Evolutionary conservation across 2,797 vertebrate species (phyloP).

Genomic region (Oreochromis mossambicus): DNA sequence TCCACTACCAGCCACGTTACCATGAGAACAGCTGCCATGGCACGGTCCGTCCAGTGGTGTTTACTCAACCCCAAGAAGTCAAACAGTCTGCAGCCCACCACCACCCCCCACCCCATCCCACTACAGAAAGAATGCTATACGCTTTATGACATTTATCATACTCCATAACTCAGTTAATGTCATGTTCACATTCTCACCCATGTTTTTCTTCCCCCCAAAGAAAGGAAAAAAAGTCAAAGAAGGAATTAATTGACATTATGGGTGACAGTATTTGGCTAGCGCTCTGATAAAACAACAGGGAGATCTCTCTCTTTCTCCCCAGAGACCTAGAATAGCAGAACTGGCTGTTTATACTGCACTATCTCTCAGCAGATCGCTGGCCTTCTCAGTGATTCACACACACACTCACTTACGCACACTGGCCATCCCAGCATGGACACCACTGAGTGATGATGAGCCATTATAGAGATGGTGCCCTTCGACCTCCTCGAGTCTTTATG

Average conservation of each 20-base stretch:
- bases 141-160: conserved; percentile 55
- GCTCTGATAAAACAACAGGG: conserved; percentile 62
- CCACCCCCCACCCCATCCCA: not conserved
- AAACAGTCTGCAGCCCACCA: conserved; percentile 6
- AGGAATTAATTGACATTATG: conserved; percentile 51
- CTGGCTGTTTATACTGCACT: conserved; percentile 60
- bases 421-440: conserved; percentile 48
- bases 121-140: conserved; percentile 47
- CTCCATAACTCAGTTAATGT: conserved; percentile 64
- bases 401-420: conserved; percentile 9
- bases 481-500: conserved; percentile 68
- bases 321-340: conserved; percentile 41
- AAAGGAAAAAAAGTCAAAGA: conserved; percentile 35
- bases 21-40: conserved; percentile 50
- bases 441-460: conserved; percentile 76
- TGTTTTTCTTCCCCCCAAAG: conserved; percentile 28
- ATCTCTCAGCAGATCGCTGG: conserved; percentile 66
- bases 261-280: conserved; percentile 59
- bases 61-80: conserved; percentile 53
- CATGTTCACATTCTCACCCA: conserved; percentile 47
- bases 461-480: conserved; percentile 67
- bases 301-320: conserved; percentile 42
- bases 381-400: conserved; percentile 29
- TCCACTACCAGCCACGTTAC: conserved; percentile 33
- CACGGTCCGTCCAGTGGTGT: conserved; percentile 24